Evolutionary conservation across 2,888 invertebrate species (phyloP).

Genomic region (Caenorhabditis sinica): DNA sequence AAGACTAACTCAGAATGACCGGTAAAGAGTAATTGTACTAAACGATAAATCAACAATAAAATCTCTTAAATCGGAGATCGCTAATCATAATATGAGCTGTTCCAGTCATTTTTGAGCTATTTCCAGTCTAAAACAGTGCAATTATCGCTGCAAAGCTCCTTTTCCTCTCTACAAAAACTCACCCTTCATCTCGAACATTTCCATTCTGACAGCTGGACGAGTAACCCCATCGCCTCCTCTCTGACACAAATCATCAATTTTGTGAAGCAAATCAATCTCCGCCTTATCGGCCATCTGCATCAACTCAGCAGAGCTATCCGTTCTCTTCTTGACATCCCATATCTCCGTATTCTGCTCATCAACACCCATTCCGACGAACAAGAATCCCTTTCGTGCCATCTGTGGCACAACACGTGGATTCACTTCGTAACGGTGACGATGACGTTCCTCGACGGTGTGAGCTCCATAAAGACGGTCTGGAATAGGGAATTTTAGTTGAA

Average conservation of each 20-base stretch:
- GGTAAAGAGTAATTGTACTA: no score
- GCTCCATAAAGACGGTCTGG: constrained; percentile 77
- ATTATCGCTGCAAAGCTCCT: no score
- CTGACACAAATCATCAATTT: constrained; percentile 79
- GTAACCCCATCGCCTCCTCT: constrained; percentile 79
- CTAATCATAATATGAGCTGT: no score
- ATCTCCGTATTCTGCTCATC: constrained; percentile 86
- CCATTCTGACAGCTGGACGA: constrained; percentile 89
- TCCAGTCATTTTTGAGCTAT: no score
- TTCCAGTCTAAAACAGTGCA: no score
- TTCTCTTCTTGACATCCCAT: constrained; percentile 68
- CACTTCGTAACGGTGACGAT: constrained; percentile 95
- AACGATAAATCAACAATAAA: no score
- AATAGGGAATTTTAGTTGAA: constrained; percentile 19
- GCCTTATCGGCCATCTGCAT: constrained; percentile 74
- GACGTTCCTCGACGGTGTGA: constrained; percentile 91
- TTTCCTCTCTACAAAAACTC: no score
- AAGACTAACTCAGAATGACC: no score
- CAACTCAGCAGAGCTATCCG: constrained; percentile 75
- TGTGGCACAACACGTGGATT: constrained; percentile 91
- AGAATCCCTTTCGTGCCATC: constrained; percentile 91
- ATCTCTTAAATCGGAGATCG: no score
- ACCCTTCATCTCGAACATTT: constrained; percentile 91
- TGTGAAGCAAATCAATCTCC: constrained; percentile 72
- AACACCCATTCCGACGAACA: constrained; percentile 89